Evolutionary conservation across 2,888 invertebrate genomes (phyloP).

Genomic region (Euclidia mi): DNA sequence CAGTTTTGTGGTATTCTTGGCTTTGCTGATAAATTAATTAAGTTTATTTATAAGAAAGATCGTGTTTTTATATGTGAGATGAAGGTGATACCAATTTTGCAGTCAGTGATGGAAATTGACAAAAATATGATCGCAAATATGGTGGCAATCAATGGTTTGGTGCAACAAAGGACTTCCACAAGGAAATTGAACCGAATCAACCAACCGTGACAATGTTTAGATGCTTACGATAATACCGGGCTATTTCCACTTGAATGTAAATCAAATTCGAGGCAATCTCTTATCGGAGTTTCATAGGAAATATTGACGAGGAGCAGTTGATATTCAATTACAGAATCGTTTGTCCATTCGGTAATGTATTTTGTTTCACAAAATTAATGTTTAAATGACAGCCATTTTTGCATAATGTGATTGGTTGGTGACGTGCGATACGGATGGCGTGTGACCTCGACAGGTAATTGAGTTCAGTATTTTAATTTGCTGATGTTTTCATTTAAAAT

Average conservation of each 20-base stretch:
- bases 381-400: conserved; percentile 4
- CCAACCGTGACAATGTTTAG: too few species aligned
- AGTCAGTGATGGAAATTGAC: too few species aligned
- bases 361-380: not conserved
- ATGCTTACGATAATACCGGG: too few species aligned
- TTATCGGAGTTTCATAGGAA: not conserved
- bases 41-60: not conserved
- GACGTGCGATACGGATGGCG: conserved; percentile 31
- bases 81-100: not conserved
- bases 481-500: not conserved
- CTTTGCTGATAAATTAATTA: conserved; percentile 24
- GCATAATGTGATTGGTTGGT: conserved; percentile 23
- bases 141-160: too few species aligned
- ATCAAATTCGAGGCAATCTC: not conserved
- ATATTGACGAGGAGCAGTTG: not conserved
- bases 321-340: conserved; percentile 1
- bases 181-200: too few species aligned
- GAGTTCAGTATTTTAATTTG: conserved; percentile 1
- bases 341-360: not conserved
- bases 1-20: conserved; percentile 30
- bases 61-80: not conserved
- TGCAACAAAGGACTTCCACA: too few species aligned
- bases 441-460: conserved; percentile 1
- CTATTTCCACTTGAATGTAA: not conserved
- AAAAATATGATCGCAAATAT: too few species aligned